phyloP scores from a whole-genome alignment of 2,888 invertebrate genomes.

The Andrena minutula region DNA sequence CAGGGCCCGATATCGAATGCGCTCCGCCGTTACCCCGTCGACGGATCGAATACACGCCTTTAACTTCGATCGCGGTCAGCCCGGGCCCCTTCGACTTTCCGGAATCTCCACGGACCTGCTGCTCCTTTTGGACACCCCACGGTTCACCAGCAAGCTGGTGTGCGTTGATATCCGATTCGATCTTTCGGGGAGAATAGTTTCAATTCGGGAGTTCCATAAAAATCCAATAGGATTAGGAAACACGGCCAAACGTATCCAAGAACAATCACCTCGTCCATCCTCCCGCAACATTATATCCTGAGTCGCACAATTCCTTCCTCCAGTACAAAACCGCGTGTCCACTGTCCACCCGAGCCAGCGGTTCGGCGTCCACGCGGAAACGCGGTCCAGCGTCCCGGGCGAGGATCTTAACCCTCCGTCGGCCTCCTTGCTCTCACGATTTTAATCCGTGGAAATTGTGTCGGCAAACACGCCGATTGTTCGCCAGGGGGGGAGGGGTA shows the following conservation, averaged over 20 bases:
- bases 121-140: background rate
- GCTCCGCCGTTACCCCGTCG: slow-evolving; percentile 42
- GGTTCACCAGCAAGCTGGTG: background rate
- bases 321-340: background rate
- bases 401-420: slow-evolving; percentile 40
- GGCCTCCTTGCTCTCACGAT: slow-evolving; percentile 33
- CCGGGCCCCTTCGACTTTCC: slow-evolving; percentile 49
- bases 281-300: background rate
- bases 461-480: slow-evolving; percentile 83
- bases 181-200: background rate
- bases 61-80: slow-evolving; percentile 53
- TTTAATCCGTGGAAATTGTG: slow-evolving; percentile 82
- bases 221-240: no score
- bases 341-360: background rate
- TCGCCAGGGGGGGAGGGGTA: slow-evolving; percentile 68
- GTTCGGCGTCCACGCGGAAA: slow-evolving; percentile 43
- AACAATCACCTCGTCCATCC: background rate
- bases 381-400: background rate
- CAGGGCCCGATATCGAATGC: slow-evolving; percentile 60
- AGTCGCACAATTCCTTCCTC: background rate
- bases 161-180: background rate
- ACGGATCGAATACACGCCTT: slow-evolving; percentile 59
- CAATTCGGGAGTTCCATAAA: background rate
- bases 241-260: no score
- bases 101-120: slow-evolving; percentile 30